Percentiles rank a stretch among this genome's conserved stretches.
Conservation (phyloP, 2,888 invertebrate species). For the Unio pictorum region DNA sequence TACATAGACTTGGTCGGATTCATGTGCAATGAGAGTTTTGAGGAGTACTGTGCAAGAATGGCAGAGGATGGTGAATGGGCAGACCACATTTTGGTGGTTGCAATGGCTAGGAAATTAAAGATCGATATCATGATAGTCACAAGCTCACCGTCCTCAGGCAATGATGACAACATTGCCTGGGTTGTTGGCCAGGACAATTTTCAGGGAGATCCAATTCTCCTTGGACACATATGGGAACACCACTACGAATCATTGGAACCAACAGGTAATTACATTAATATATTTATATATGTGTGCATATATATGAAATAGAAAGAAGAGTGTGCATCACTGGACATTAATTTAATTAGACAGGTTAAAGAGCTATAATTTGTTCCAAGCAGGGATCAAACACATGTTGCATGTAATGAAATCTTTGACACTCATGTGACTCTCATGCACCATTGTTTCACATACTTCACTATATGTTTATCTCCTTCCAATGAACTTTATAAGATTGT, state of each 20-base stretch:
- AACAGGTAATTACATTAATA: not conserved
- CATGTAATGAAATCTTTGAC: too few species aligned
- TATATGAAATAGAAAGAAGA: too few species aligned
- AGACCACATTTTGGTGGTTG: not conserved
- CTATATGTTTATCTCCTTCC: too few species aligned
- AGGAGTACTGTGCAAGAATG: conserved; percentile 5
- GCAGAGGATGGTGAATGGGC: conserved; percentile 2
- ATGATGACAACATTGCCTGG: conserved; percentile 1
- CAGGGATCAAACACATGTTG: too few species aligned
- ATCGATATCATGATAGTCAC: conserved; percentile 1
- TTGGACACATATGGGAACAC: conserved; percentile 5
- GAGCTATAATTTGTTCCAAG: too few species aligned
- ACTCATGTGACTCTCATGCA: too few species aligned
- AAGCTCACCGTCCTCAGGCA: not conserved
- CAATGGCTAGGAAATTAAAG: conserved; percentile 2
- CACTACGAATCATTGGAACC: conserved; percentile 3
- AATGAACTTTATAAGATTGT: too few species aligned
- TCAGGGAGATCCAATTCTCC: not conserved
- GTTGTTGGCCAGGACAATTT: not conserved
- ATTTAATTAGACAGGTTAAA: too few species aligned
- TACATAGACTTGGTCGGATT: too few species aligned
- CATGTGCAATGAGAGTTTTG: not conserved
- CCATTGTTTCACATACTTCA: too few species aligned
- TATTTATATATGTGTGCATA: too few species aligned
- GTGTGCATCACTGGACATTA: too few species aligned